Evolutionary conservation across 2,797 vertebrate species (phyloP).

Genomic region (Peromyscus aztecus): DNA sequence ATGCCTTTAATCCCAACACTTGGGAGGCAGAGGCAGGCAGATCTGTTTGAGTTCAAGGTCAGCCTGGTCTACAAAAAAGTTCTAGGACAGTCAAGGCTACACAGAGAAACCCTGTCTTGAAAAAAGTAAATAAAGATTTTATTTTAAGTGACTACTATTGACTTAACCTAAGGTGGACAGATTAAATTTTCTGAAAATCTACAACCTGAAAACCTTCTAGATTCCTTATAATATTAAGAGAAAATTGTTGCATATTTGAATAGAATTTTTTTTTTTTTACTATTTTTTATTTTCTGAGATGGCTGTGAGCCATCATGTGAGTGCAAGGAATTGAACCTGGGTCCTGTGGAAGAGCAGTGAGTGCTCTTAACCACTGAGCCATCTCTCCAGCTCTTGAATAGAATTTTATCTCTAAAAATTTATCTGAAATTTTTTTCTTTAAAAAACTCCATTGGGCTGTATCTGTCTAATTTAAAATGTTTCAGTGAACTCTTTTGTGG

Average conservation of each 20-base stretch:
- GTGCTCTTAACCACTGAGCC: too few relatives aligned
- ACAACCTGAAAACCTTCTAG: slow-evolving; percentile 44
- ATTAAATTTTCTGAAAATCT: slow-evolving; percentile 29
- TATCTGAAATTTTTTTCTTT: background rate
- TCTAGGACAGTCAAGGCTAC: background rate
- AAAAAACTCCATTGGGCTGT: slow-evolving; percentile 1
- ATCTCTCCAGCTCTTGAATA: background rate
- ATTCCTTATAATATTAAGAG: slow-evolving; percentile 29
- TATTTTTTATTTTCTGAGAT: too few relatives aligned
- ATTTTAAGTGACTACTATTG: background rate
- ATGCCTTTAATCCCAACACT: background rate
- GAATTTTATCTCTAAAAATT: slow-evolving; percentile 47
- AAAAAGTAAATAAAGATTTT: background rate
- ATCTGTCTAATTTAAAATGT: background rate
- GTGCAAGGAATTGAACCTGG: too few relatives aligned
- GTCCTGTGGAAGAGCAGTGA: too few relatives aligned
- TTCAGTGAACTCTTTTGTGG: background rate
- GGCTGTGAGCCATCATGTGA: too few relatives aligned
- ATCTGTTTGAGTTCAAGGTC: background rate
- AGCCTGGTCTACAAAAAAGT: background rate
- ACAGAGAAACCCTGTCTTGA: background rate
- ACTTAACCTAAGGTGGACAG: slow-evolving; percentile 10
- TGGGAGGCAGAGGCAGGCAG: background rate
- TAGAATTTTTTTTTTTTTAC: slow-evolving; percentile 11
- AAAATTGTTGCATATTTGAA: background rate